phyloP scores from a whole-genome alignment of 2,888 invertebrate genomes.

The Philereme vetulata region DNA sequence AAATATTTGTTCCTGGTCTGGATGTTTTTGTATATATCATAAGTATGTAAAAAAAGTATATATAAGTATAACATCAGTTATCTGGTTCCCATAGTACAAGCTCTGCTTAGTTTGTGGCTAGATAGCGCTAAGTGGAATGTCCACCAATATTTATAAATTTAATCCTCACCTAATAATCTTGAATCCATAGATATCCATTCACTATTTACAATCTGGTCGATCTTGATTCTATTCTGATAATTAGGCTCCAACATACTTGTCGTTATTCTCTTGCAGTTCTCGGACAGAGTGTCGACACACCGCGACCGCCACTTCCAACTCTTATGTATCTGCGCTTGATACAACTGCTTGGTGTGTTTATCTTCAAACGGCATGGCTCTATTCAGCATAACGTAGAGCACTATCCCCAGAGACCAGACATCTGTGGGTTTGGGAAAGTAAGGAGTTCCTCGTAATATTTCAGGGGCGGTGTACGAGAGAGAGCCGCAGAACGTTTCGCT shows the following conservation, averaged over 20 bases:
- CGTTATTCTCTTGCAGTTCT: conserved; percentile 85
- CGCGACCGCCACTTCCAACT: conserved; percentile 89
- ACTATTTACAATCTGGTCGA: conserved; percentile 82
- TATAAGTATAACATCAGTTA: too few relatives aligned
- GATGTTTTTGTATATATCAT: too few relatives aligned
- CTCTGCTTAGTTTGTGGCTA: too few relatives aligned
- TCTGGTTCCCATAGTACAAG: too few relatives aligned
- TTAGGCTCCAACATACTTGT: conserved; percentile 87
- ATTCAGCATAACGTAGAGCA: conserved; percentile 92
- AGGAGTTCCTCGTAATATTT: conserved; percentile 90
- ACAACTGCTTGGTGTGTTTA: conserved; percentile 87
- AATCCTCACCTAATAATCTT: conserved; percentile 63
- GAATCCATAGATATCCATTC: conserved; percentile 88
- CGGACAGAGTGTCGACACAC: conserved; percentile 81
- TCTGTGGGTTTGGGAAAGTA: conserved; percentile 90
- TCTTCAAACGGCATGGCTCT: conserved; percentile 94
- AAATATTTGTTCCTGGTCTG: too few relatives aligned
- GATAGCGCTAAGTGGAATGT: too few relatives aligned
- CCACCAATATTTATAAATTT: too few relatives aligned
- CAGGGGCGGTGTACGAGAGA: conserved; percentile 93
- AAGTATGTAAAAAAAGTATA: too few relatives aligned
- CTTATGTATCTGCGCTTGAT: conserved; percentile 83
- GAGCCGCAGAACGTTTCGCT: conserved; percentile 94
- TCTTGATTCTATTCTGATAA: conserved; percentile 80
- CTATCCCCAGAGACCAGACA: conserved; percentile 91